These are phyloP conservation scores for Valencia hispanica DNA, from an alignment of 2,797 vertebrate species.

Conservation along the genomic window DNA sequence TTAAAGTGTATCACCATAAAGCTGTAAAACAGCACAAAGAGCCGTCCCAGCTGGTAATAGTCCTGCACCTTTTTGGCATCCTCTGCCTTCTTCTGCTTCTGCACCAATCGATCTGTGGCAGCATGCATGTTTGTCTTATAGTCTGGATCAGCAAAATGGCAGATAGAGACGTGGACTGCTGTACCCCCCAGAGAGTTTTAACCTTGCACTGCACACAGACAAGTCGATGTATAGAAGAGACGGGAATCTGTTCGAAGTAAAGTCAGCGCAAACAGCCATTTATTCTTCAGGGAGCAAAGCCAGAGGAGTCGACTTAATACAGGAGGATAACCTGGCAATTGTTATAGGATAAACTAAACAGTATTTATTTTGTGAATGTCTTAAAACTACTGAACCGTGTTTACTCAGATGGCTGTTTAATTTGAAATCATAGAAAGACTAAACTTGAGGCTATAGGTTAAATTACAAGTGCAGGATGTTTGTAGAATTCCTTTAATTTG, in stretches of 20 bases:
- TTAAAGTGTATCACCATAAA: conserved; percentile 29
- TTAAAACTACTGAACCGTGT: conserved; percentile 1
- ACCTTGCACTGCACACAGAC: conserved; percentile 51
- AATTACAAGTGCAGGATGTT: not conserved
- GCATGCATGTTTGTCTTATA: conserved; percentile 60
- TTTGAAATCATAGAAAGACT: not conserved
- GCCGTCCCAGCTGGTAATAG: conserved; percentile 11
- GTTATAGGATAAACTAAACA: conserved; percentile 1
- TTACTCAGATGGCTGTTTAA: not conserved
- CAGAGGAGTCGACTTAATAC: conserved; percentile 22
- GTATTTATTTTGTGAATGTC: not conserved
- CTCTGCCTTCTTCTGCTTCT: conserved; percentile 35
- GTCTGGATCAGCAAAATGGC: conserved; percentile 74
- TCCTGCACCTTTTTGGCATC: conserved; percentile 24
- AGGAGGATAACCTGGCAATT: conserved; percentile 14
- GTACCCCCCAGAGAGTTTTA: conserved; percentile 38
- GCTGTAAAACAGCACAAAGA: conserved; percentile 7
- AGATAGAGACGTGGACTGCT: conserved; percentile 43
- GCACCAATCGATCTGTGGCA: conserved; percentile 59
- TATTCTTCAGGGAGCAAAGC: conserved; percentile 27
- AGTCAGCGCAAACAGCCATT: conserved; percentile 43
- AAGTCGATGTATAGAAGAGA: conserved; percentile 23
- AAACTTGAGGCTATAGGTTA: not conserved
- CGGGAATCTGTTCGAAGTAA: conserved; percentile 39
- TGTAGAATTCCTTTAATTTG: not conserved